phyloP scores from a whole-genome alignment of 2,113 vertebrate species.

The Ictidomys tridecemlineatus region DNA sequence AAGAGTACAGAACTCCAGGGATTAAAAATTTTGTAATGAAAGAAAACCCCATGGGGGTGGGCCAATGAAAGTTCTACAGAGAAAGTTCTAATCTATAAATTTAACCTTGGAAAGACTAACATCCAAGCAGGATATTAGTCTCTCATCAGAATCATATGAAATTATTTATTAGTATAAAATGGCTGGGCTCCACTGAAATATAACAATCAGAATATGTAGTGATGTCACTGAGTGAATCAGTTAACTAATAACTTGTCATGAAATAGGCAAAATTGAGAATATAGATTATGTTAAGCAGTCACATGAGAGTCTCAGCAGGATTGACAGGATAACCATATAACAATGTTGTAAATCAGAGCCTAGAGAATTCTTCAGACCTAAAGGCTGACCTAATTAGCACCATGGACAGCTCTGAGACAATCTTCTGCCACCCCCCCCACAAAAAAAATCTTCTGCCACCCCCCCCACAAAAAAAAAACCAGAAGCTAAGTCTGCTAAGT shows the following conservation, averaged over 20 bases:
- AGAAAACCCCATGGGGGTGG: background rate
- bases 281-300: background rate
- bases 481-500: background rate
- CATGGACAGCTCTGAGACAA: slow-evolving; percentile 37
- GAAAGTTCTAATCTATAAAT: background rate
- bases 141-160: background rate
- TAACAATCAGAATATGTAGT: background rate
- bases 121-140: background rate
- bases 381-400: background rate
- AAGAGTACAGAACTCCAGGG: background rate
- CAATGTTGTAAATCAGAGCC: background rate
- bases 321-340: background rate
- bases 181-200: background rate
- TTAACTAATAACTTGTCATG: background rate
- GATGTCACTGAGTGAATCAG: background rate
- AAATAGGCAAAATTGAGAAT: background rate
- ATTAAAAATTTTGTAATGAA: background rate
- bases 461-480: background rate
- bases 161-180: background rate
- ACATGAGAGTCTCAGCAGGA: background rate
- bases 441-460: no score
- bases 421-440: no score
- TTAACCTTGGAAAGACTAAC: background rate
- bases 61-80: background rate
- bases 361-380: background rate